Evolutionary conservation across 2,113 vertebrate genomes (phyloP), one percentile per base, ranked within the genome.

Genomic region (Marmota flaviventris): DNA sequence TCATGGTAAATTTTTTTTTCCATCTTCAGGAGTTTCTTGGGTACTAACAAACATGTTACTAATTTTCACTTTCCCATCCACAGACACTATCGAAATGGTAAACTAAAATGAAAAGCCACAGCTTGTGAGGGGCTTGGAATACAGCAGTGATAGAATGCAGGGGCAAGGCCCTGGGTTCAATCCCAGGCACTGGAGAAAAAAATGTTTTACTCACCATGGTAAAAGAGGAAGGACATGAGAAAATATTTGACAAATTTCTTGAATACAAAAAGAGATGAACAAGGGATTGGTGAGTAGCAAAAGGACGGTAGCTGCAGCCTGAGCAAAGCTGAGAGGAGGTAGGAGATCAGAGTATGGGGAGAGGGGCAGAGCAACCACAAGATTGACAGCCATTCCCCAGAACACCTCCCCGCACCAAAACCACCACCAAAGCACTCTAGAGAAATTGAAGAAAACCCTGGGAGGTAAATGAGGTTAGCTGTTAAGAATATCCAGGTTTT

Each of bases 261-360:
- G 37, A 79, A 78, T 34, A 32, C 25, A 91, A 94, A 81, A 45
- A 73, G 63, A 81, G 67, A 48, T 24, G 73, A 51, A 13, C 4
- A 76, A 70, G 61, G 42, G 25, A 18, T 53, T 5, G 32, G 51
- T 58, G n/a, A n/a, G 2, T 27, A 69, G n/a, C 34, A 67, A 22
- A 85, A 14, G n/a, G 3, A 12, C 69, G 11, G n/a, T 53, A 86
- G n/a, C 5, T 63, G 5, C 37, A 42, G n/a, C 13, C 32, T 1
- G 9, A 48, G 67, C 69, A 8, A 70, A 51, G 85, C 79, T 34
- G 12, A 82, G 48, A 7, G 2, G 73, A 81, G n/a, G 18, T 27
- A 63, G 53, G n/a, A 11, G 1, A 16, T 22, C 0, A 8, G 0
- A 20, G 6, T n/a, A 1, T 3, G 12, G 8, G 1, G 2, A 7